phyloP scores from a whole-genome alignment of 1,140 invertebrate genomes.

The Diploscapter pachys region DNA sequence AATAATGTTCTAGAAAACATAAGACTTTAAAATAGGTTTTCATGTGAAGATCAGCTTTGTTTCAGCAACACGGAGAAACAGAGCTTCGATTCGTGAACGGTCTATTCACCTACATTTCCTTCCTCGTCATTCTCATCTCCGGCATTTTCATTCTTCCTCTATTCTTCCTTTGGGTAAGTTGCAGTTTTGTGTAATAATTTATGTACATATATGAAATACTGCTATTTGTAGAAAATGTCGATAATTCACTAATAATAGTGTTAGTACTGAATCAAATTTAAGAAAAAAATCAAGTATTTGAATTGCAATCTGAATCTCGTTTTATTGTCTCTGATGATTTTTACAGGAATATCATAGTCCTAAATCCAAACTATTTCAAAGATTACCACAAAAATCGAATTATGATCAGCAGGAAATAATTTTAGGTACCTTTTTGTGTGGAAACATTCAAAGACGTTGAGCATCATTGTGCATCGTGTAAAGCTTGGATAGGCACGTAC shows the following conservation, averaged over 20 bases:
- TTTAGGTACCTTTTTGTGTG: constrained; percentile 47
- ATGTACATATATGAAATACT: background rate
- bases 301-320: no score
- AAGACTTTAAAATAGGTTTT: background rate
- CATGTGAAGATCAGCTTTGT: background rate
- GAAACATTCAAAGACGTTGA: constrained; percentile 54
- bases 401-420: background rate
- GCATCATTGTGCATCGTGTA: constrained; percentile 49
- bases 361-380: no score
- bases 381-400: no score
- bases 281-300: no score
- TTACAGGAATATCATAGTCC: no score
- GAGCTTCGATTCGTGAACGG: constrained; percentile 47
- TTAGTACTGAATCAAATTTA: background rate
- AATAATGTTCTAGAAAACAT: constrained; percentile 9
- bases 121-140: constrained; percentile 46
- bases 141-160: constrained; percentile 47
- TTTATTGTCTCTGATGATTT: no score
- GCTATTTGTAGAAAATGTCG: background rate
- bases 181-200: background rate
- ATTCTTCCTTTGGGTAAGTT: constrained; percentile 49
- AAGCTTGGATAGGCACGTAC: constrained; percentile 49
- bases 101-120: constrained; percentile 41
- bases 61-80: constrained; percentile 48
- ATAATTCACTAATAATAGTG: background rate